phyloP scores from a whole-genome alignment of 2,113 vertebrate species.

The Rana temporaria region DNA sequence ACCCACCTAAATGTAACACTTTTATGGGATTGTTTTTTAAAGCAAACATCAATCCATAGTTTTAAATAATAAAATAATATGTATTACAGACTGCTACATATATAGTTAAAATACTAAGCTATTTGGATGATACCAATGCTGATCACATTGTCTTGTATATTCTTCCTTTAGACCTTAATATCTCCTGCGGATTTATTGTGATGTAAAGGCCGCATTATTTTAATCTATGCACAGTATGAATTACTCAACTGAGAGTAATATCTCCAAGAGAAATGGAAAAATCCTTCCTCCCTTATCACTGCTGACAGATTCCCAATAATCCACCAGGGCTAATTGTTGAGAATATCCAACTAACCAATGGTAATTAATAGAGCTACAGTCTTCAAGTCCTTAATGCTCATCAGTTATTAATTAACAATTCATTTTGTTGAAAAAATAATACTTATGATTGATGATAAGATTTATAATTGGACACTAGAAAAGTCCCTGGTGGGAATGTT shows the following conservation, averaged over 20 bases:
- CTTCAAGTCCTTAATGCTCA: slow-evolving; percentile 98
- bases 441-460: slow-evolving; percentile 99
- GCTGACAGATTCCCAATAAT: slow-evolving; percentile 76
- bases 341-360: slow-evolving; percentile 87
- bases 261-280: slow-evolving; percentile 1
- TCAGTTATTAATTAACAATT: slow-evolving; percentile 99
- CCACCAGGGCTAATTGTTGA: slow-evolving; percentile 77
- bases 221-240: slow-evolving; percentile 11
- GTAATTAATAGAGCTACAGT: slow-evolving; percentile 96
- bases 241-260: slow-evolving; percentile 17
- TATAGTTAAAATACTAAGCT: too few relatives aligned
- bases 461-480: slow-evolving; percentile 96
- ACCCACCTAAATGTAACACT: too few relatives aligned
- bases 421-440: slow-evolving; percentile 99
- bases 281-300: slow-evolving; percentile 69
- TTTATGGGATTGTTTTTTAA: too few relatives aligned
- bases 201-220: neutral
- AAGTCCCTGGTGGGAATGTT: slow-evolving; percentile 85
- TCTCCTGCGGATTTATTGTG: neutral
- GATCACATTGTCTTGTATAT: neutral
- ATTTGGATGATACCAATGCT: neutral
- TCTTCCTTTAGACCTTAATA: neutral
- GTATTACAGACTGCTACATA: too few relatives aligned
- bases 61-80: too few relatives aligned
- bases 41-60: too few relatives aligned